phyloP scores from a whole-genome alignment of 2,888 invertebrate species.

The Rhingia rostrata region DNA sequence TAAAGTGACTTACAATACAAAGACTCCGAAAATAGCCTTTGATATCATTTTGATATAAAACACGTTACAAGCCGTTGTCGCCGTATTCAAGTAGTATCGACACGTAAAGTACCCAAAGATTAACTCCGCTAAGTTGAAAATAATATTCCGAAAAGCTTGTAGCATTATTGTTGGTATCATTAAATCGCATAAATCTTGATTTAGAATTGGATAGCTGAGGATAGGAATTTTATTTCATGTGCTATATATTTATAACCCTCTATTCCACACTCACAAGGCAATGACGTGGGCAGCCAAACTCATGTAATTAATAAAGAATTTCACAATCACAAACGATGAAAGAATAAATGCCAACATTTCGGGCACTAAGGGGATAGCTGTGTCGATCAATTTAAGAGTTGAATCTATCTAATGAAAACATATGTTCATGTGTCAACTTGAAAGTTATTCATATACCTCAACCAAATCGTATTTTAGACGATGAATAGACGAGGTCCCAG shows the following conservation, averaged over 20 bases:
- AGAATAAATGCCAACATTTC: constrained; percentile 77
- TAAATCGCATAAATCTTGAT: constrained; percentile 78
- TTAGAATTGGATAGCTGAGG: constrained; percentile 80
- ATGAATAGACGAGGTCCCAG: constrained; percentile 78
- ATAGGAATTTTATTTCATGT: neutral
- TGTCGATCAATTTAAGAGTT: constrained; percentile 16
- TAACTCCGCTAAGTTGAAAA: constrained; percentile 77
- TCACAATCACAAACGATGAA: constrained; percentile 77
- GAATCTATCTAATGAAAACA: constrained; percentile 25
- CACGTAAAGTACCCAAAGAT: constrained; percentile 77
- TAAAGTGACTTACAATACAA: constrained; percentile 76
- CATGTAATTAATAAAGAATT: constrained; percentile 78
- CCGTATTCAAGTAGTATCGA: constrained; percentile 75
- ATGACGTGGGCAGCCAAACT: constrained; percentile 79
- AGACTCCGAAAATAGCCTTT: constrained; percentile 76
- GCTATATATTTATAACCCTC: neutral
- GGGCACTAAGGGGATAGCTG: constrained; percentile 75
- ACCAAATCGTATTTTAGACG: constrained; percentile 77
- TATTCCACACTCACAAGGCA: constrained; percentile 79
- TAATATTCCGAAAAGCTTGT: constrained; percentile 78
- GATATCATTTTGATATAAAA: constrained; percentile 77
- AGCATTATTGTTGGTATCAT: constrained; percentile 79
- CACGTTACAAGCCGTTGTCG: constrained; percentile 33
- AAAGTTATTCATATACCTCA: constrained; percentile 69
- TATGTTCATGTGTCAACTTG: neutral